phyloP scores from a whole-genome alignment of 2,888 invertebrate genomes.

The Actias luna region DNA sequence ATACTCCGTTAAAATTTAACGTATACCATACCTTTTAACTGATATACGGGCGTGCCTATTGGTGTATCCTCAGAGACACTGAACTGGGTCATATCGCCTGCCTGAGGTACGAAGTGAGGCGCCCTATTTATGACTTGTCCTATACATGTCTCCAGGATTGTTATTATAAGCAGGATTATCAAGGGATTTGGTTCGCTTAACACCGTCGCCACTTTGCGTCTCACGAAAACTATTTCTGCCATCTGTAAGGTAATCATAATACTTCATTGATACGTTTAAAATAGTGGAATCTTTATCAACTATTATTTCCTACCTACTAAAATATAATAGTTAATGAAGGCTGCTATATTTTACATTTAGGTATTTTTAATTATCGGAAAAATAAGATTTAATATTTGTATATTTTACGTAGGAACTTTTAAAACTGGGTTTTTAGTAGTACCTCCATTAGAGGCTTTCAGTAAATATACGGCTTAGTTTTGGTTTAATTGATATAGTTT shows the following conservation, averaged over 20 bases:
- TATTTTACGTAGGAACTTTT: too few relatives aligned
- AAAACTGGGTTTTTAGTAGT: too few relatives aligned
- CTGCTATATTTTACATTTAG: too few relatives aligned
- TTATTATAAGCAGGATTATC: conserved; percentile 54
- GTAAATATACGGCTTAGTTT: too few relatives aligned
- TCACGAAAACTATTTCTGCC: conserved; percentile 72
- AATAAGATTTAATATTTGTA: too few relatives aligned
- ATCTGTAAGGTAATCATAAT: conserved; percentile 50
- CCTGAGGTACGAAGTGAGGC: conserved; percentile 87
- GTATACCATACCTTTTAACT: conserved; percentile 81
- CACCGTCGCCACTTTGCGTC: conserved; percentile 60
- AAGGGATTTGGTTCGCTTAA: conserved; percentile 57
- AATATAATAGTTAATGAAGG: too few relatives aligned
- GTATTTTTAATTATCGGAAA: too few relatives aligned
- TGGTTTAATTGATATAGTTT: too few relatives aligned
- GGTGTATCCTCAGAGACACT: conserved; percentile 87
- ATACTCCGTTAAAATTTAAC: neutral
- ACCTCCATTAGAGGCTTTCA: too few relatives aligned
- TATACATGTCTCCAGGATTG: conserved; percentile 47
- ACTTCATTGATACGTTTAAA: neutral
- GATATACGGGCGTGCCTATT: conserved; percentile 89
- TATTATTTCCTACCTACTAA: too few relatives aligned
- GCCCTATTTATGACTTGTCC: conserved; percentile 85
- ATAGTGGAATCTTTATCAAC: neutral
- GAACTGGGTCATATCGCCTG: conserved; percentile 89